Base-by-base conservation (phyloP, 1,140 invertebrate species). In the Hermetia illucens region DNA sequence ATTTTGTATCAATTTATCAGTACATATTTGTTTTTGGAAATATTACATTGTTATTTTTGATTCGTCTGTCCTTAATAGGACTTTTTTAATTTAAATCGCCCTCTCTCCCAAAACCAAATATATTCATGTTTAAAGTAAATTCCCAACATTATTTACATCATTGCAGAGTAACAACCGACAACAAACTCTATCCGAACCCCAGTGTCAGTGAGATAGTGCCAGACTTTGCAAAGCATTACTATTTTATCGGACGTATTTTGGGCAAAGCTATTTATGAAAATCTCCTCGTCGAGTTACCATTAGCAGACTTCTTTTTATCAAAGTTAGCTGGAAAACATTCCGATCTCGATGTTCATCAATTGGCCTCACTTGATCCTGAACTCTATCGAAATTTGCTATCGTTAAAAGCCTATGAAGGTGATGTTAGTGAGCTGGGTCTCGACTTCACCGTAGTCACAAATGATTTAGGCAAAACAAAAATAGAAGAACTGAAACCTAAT, bases 251-350 rank as follows among this genome's bases (percentile, higher is more conserved):
- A 8, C 67, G 92, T 34, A 87, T 98, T 58, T 62, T 97, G 4
- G 94, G 93, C 27, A 97, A 97, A 77, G 90, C 90, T 1, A 65
- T 98, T 13, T 96, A 94, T 63, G 92, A 97, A 60, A 93, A 93
- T 64, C 71, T 96, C 22, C 61, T 97, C 38, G 85, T 95, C 4
- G 93, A 98, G 58, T 58, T 97, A 15, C 92, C 92, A 0, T 74
- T 98, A 47, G 89, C 90, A 2, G 85, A 88, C 44, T 94, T 93
- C 56, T 94, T 94, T 55, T 62, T 97, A 6, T 79, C 82, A 2
- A 92, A 93, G 61, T 68, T 93, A 17, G 70, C 92, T 32, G 78
- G 78, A 4, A 67, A 74, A 39, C 71, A 79, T 40, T 76, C 77
- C 1, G 82, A 87, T 44, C 79, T 94, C 1, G 91, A 94, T 53